phyloP scores from a whole-genome alignment of 2,797 vertebrate species.

The Setipinna tenuifilis region DNA sequence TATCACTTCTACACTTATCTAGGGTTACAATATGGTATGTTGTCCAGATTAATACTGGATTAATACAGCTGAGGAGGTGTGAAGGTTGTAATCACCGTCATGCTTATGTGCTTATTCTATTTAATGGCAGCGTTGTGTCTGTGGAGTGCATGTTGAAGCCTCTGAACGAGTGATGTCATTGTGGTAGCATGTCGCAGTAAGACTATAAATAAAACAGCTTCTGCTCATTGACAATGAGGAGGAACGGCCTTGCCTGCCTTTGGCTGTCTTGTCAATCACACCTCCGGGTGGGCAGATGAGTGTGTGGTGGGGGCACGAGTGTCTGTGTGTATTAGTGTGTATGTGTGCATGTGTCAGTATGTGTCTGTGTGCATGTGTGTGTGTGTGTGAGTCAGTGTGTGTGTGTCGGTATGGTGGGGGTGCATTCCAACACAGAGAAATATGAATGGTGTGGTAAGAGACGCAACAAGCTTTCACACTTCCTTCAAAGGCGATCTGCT shows the following conservation, averaged over 20 bases:
- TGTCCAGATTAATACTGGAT: background rate
- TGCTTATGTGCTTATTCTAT: background rate
- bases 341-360: too few species aligned
- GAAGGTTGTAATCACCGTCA: background rate
- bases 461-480: background rate
- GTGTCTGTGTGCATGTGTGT: too few species aligned
- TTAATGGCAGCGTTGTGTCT: background rate
- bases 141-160: background rate
- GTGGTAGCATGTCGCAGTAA: constrained; percentile 17
- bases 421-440: constrained; percentile 25
- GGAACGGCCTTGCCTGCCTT: constrained; percentile 29
- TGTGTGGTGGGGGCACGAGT: background rate
- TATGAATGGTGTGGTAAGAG: constrained; percentile 23
- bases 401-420: background rate
- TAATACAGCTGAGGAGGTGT: background rate
- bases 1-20: too few species aligned
- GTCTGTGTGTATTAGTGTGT: too few species aligned
- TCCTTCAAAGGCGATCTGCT: constrained; percentile 26
- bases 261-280: constrained; percentile 27
- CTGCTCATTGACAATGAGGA: constrained; percentile 17
- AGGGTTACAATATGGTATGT: background rate
- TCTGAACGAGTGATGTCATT: background rate
- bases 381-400: background rate
- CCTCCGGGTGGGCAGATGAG: background rate
- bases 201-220: constrained; percentile 28